Evolutionary conservation across 2,797 vertebrate genomes (phyloP), one percentile per base, ranked within the genome.

Genomic region (Leptatherina wallacei): DNA sequence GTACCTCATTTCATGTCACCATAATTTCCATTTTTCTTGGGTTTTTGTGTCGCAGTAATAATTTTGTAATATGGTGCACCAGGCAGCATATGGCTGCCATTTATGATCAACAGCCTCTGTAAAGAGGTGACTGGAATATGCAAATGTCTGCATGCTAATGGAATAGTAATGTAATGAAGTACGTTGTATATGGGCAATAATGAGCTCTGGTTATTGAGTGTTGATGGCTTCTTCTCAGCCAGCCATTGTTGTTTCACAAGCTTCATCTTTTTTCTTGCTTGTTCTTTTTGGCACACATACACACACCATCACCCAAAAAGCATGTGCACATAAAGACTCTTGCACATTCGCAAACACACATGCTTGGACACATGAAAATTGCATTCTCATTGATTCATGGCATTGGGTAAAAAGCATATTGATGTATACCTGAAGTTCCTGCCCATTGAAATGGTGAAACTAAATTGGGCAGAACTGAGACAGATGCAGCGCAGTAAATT

Each of bases 391-490:
- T 90, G 89, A 94, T 93, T 91, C 79, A 87, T 84, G 78, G 62
- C 83, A 57, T 65, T 65, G 86, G 82, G 40, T 78, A 84, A 91
- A 90, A 89, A 88, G 66, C 83, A 65, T 90, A 91, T 92, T 90
- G 88, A 94, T 92, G 92, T 89, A 93, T 92, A 90, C 87, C 81
- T 85, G 75, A 69, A 82, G 84, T 84, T 83, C 75, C 86, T 83
- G 71, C 83, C 86, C 86, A 70, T 65, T 86, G 88, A 88, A 92
- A 91, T 87, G 78, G 89, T 78, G 75, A 83, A 91, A 88, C 86
- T 87, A 94, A 95, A 95, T 94, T 94, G 91, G 90, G 88, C 91
- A 90, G 93, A 93, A 93, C 92, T 91, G 91, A 94, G 92, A 95
- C 92, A 89, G 92, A 94, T 93, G 93, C 82, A 73, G 80, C 27